Conservation (phyloP, 2,113 vertebrate genomes). For the Anoplopoma fimbria region DNA sequence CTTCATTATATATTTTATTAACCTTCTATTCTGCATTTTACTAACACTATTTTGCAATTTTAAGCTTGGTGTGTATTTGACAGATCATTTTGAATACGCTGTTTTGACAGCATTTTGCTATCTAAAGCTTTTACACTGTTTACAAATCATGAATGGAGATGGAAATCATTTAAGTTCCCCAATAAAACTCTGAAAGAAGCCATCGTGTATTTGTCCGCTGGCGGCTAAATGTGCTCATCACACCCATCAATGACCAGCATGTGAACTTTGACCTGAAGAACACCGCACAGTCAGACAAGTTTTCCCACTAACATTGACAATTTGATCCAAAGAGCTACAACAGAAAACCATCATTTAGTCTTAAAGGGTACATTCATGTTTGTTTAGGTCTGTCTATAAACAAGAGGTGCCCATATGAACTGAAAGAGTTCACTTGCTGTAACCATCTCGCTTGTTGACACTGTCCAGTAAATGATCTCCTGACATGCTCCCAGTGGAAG, state of each 20-base stretch:
- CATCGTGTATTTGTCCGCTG: neutral
- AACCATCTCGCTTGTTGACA: no score
- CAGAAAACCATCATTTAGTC: neutral
- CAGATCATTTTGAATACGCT: neutral
- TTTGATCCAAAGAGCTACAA: neutral
- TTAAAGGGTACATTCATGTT: no score
- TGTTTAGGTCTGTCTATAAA: no score
- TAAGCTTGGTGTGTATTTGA: neutral
- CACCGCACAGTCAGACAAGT: neutral
- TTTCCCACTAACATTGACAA: neutral
- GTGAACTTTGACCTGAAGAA: neutral
- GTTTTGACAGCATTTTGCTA: neutral
- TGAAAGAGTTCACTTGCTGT: neutral
- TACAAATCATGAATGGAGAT: constrained; percentile 29
- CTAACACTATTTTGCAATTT: neutral
- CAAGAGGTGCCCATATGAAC: neutral
- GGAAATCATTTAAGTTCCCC: neutral
- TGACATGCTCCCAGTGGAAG: no score
- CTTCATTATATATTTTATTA: neutral
- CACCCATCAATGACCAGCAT: no score
- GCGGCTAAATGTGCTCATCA: no score
- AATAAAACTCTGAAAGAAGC: constrained; percentile 51
- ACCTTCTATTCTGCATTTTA: neutral
- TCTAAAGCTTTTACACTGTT: constrained; percentile 46
- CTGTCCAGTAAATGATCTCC: no score